These are phyloP conservation scores for Hypercompe scribonia DNA, from an alignment of 2,888 invertebrate species.

Conservation along the genomic window DNA sequence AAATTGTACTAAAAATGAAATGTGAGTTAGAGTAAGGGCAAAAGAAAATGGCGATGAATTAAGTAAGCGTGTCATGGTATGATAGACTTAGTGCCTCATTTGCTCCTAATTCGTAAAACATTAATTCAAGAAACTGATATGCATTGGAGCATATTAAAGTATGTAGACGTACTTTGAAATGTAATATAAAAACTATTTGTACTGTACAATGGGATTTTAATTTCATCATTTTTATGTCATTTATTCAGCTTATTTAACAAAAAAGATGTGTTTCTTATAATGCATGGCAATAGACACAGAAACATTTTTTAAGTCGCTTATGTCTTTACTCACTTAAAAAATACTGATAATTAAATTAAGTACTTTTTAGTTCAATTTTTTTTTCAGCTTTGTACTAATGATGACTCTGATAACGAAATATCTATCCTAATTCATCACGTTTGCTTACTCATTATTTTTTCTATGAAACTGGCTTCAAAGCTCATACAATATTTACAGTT, in stretches of 20 bases:
- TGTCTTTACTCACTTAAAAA: no score
- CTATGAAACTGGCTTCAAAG: background rate
- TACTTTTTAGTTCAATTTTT: background rate
- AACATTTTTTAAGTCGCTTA: no score
- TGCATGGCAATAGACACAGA: no score
- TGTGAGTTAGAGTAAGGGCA: background rate
- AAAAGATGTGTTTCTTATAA: no score
- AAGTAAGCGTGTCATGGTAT: background rate
- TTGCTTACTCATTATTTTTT: background rate
- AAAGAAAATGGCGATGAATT: background rate
- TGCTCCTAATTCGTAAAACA: background rate
- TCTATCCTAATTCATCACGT: background rate
- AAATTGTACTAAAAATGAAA: no score
- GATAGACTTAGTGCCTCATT: background rate
- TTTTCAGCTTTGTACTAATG: no score
- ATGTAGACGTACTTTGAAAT: background rate
- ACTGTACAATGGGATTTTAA: no score
- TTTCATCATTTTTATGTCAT: no score
- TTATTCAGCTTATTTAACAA: no score
- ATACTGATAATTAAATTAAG: no score
- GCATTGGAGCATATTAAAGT: background rate
- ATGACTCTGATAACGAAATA: no score
- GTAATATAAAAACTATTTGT: background rate
- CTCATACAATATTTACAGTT: background rate
- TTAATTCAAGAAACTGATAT: background rate